phyloP scores from a whole-genome alignment of 2,797 vertebrate genomes.

The Eupleurogrammus muticus region DNA sequence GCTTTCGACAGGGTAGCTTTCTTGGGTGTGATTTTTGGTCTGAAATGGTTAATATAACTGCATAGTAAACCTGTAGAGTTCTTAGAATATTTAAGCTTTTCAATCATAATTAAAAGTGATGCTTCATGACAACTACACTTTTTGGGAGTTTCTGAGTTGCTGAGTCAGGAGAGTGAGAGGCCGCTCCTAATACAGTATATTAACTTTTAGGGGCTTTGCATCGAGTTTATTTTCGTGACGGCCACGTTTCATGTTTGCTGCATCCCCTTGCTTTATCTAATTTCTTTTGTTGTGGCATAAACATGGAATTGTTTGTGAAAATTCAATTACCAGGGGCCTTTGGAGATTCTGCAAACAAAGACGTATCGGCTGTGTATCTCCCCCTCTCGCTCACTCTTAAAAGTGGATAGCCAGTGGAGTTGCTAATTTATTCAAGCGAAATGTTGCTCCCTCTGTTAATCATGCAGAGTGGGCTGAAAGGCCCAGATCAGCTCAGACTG shows the following conservation, averaged over 20 bases:
- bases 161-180: slow-evolving; percentile 64
- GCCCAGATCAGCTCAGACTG: slow-evolving; percentile 62
- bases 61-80: slow-evolving; percentile 28
- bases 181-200: slow-evolving; percentile 64
- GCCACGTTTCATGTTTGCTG: slow-evolving; percentile 70
- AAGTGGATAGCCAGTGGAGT: slow-evolving; percentile 60
- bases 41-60: slow-evolving; percentile 11
- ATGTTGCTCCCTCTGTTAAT: slow-evolving; percentile 74
- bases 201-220: slow-evolving; percentile 68
- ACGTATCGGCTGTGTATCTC: slow-evolving; percentile 67
- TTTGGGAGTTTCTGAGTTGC: slow-evolving; percentile 59
- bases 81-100: slow-evolving; percentile 27
- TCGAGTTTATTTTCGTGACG: slow-evolving; percentile 73
- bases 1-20: slow-evolving; percentile 15
- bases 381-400: slow-evolving; percentile 38
- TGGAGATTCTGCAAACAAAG: slow-evolving; percentile 78
- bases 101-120: slow-evolving; percentile 48
- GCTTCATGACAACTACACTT: slow-evolving; percentile 47
- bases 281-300: slow-evolving; percentile 83
- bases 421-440: slow-evolving; percentile 81
- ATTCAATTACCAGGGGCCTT: slow-evolving; percentile 80
- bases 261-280: slow-evolving; percentile 76
- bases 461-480: slow-evolving; percentile 75
- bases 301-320: slow-evolving; percentile 77
- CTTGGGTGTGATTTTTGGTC: slow-evolving; percentile 10